Evolutionary conservation across 2,797 vertebrate species (phyloP), one percentile per base, ranked within the genome.

Genomic region (Pangasius larnaudii): DNA sequence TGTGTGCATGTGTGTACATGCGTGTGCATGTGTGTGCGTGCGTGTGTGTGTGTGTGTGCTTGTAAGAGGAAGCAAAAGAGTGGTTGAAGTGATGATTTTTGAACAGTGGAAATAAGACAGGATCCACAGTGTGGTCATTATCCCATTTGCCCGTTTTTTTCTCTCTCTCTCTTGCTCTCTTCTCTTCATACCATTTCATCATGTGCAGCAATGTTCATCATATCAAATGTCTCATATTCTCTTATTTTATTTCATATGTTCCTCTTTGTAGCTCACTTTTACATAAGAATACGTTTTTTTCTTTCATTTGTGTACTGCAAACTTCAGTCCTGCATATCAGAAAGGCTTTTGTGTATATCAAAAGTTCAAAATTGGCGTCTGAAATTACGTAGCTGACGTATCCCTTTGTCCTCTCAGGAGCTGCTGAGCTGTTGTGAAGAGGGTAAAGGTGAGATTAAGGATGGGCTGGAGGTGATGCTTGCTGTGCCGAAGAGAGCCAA

Each of bases 381-480:
- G 24, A 63, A n/a, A 46, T 59, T 7, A 5, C 7, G 2, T 63
- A 46, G 36, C 36, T 42, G 6, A n/a, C 8, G 36, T 42, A 16
- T 53, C 39, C 10, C 18, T 74, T 53, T 59, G 22, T 7, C 87
- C 46, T 33, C 9, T 36, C 61, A 99, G 98, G 98, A 99, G 88
- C 94, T 99, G 84, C 95, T 99, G 91, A 98, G 98, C 11, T 99
- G 98, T 93, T 99, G 98, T 27, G 98, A 99, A 94, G 98, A 99
- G 93, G 98, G 98, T 27, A 99, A 99, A 93, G 98, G 98, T 33
- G 98, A 99, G 85, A 97, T 99, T 75, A 99, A 99, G 92, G 98
- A 99, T 24, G 98, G 98, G 33, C 93, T 99, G 95, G 98, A 99
- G 90, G 98, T 99, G 92, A 99, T 99, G 98, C 96, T 99, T 85